phyloP scores from a whole-genome alignment of 2,888 invertebrate genomes.

The Mantis religiosa region DNA sequence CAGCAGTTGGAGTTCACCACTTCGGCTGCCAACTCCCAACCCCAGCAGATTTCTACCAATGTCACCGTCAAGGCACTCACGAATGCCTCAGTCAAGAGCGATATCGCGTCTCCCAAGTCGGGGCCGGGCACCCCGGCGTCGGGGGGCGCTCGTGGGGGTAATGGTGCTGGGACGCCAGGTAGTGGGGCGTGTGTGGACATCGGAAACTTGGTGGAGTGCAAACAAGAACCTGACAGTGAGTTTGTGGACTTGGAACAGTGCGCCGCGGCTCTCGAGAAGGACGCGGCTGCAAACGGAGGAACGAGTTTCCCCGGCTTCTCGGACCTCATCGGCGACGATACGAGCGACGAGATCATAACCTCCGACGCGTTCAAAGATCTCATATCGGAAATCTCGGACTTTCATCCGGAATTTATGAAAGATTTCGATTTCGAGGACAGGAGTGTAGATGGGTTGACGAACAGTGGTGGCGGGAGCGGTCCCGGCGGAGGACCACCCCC shows the following conservation, averaged over 20 bases:
- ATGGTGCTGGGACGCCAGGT: slow-evolving; percentile 39
- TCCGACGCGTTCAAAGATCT: slow-evolving; percentile 80
- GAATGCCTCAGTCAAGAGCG: slow-evolving; percentile 62
- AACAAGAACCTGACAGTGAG: slow-evolving; percentile 76
- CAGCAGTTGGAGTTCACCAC: slow-evolving; percentile 88
- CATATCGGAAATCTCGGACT: slow-evolving; percentile 81
- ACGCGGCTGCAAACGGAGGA: slow-evolving; percentile 57
- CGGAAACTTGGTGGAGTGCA: slow-evolving; percentile 70
- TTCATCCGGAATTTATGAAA: slow-evolving; percentile 75
- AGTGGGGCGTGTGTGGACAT: slow-evolving; percentile 47
- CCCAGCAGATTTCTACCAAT: slow-evolving; percentile 87
- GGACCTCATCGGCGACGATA: slow-evolving; percentile 79
- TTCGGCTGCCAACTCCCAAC: slow-evolving; percentile 79
- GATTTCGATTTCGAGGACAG: slow-evolving; percentile 71
- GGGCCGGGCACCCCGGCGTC: slow-evolving; percentile 46
- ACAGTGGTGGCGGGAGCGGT: slow-evolving; percentile 33
- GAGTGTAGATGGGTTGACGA: slow-evolving; percentile 24
- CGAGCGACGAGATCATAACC: slow-evolving; percentile 69
- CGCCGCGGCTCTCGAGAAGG: slow-evolving; percentile 81
- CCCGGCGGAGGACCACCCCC: slow-evolving; percentile 35
- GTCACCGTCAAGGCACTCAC: slow-evolving; percentile 82
- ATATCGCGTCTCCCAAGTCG: slow-evolving; percentile 47
- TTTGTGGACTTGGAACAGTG: slow-evolving; percentile 82
- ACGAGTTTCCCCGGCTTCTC: slow-evolving; percentile 73
- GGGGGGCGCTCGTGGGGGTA: slow-evolving; percentile 37